Base-by-base conservation (phyloP, 2,888 invertebrate genomes). In the Ophioninae sp. region DNA sequence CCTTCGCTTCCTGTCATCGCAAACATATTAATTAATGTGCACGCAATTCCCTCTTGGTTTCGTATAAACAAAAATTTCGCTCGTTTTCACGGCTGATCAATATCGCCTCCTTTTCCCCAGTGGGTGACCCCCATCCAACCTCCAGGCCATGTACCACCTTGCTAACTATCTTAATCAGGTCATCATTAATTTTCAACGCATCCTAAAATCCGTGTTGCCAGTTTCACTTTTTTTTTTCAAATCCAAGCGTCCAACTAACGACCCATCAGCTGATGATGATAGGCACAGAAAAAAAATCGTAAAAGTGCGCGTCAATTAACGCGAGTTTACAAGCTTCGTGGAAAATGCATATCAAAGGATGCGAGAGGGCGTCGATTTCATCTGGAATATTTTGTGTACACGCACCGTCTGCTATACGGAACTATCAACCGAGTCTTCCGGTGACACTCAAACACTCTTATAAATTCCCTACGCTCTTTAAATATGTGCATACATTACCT, bases 401-500 rank as follows among this genome's bases (percentile, higher is more conserved):
- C 37, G 56, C 23, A 75, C 20, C 6, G 51, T 51, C 37, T 75
- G 30, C 76, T 79, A 83, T 59, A 65, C 51, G 44, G 9, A 75
- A 76, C 64, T 44, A 67, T 72, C 64, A 64, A 20, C 8, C 75
- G 7, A 17, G 65, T 56, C 74, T 74, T 65, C 37, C 74, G 71
- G 71, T 72, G 78, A 81, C 77, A 75, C 71, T 84, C 75, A 72
- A 79, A 84, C 83, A 75, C 74, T 84, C 78, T 83, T 78, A 84
- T 64, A 75, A 84, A 81, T 74, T 64, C 79, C 74, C 65, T 13
- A 58, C 74, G 65, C 74, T 78, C 74, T 81, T 84, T 78, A 81
- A 84, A 84, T 84, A 84, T 84, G 83, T 75, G 81, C 83, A 84
- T 84, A 81, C 59, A 79, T 84, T 81, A 67, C 23, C 51, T 51